Base-by-base conservation (phyloP, 1,140 invertebrate genomes). In the Lutraria rhynchaena region DNA sequence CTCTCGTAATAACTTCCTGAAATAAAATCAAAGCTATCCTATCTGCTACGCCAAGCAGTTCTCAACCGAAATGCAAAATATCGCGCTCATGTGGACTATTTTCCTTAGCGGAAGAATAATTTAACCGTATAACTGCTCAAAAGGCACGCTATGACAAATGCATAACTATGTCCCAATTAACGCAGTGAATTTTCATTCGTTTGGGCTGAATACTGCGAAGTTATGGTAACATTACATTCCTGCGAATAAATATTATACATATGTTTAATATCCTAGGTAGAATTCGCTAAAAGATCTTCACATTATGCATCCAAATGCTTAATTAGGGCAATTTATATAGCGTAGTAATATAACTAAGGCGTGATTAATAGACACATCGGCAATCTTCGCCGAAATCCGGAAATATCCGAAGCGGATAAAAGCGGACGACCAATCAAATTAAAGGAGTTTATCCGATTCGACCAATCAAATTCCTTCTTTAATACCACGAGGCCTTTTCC, bases 401-500 rank as follows among this genome's bases (percentile, higher is more conserved):
- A 60, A 61, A 31, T 29, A 41, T 41, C 69, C 73, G 77, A 67
- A 85, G 81, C 67, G 76, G 71, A 83, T 63, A 87, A 87, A 83
- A 71, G 70, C 69, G 51, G 53, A 71, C 53, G 80, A 82, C 89
- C 89, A 90, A 90, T 90, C 74, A 85, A 70, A 86, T 73, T 51
- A 81, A 71, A 77, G 69, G 60, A 83, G 71, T 76, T 71, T 73
- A 81, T 81, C 78, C 49, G 49, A 60, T 76, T 76, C 76, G 74
- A 80, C 90, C 90, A 91, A 91, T 91, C 85, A 89, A 65, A 85
- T 77, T 31, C 58, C 67, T 71, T 53, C 77, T 90, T 82, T 83
- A 80, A 90, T 84, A 89, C 86, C 87, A 88, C 87, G 89, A 89
- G 89, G 89, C 88, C 85, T 88, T 89, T 89, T 90, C 87, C 90